Conservation (phyloP, 2,113 vertebrate species). For the Choloepus hoffmanni region DNA sequence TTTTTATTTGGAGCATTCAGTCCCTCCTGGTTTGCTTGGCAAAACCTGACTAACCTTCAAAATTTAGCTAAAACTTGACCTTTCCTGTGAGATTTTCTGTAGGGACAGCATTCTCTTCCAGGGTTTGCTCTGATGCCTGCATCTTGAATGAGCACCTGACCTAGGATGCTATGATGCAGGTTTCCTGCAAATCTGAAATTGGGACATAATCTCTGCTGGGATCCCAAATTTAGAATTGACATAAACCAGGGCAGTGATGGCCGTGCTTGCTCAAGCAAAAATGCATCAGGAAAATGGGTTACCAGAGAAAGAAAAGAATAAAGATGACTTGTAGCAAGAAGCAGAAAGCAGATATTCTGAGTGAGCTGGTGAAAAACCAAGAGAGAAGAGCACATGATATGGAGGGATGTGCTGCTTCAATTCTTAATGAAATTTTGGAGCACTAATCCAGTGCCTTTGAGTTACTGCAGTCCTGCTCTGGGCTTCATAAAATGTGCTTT, state of each 20-base stretch:
- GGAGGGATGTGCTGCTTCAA: background rate
- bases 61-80: background rate
- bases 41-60: background rate
- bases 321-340: background rate
- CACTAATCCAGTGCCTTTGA: background rate
- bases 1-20: background rate
- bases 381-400: background rate
- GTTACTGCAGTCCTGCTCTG: background rate
- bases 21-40: background rate
- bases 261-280: background rate
- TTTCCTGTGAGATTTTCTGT: background rate
- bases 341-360: background rate
- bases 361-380: background rate
- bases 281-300: background rate
- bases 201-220: background rate
- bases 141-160: background rate
- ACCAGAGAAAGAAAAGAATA: background rate
- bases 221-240: background rate
- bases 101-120: background rate
- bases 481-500: background rate
- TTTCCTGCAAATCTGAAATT: background rate
- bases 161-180: background rate
- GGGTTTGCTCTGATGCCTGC: background rate
- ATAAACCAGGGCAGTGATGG: background rate
- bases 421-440: background rate